Base-by-base conservation (phyloP, 2,113 vertebrate genomes). In the Colaptes auratus region DNA sequence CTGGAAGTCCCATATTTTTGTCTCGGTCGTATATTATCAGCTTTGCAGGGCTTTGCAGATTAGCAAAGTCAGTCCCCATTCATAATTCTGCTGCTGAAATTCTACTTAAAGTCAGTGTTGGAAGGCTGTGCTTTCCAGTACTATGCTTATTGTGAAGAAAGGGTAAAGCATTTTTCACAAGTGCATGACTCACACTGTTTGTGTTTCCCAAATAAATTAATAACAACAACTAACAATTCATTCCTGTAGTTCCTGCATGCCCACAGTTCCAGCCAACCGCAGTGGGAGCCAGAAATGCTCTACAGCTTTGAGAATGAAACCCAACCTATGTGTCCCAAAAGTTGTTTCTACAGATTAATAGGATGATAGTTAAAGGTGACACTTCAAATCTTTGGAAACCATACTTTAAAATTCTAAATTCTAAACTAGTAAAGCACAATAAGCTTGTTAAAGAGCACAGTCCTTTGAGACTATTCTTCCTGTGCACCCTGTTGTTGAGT, bases 131-230 rank as follows among this genome's bases (percentile, higher is more conserved):
- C 56, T 94, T 92, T 80, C 78, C 87, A 93, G 82, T 56, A 86
- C 42, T 10, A 28, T n/a, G 58, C 75, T 88, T 81, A 63, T 44
- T 67, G 82, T 52, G 85, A 85, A 92, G 71, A 82, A 87, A 73
- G 65, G 56, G 20, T 8, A 56, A 13, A 35, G 82, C 79, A 88
- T 91, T 93, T 93, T 92, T 92, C 87, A 60, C 82, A 88, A 95
- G 89, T 86, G 86, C 94, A 82, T 94, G 92, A 95, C 72, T 93
- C 92, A 96, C 35, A 72, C 53, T 69, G 92, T 93, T 95, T 90
- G 61, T 95, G 93, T 95, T 96, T 96, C 96, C 96, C 95, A 93
- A 92, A 96, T 77, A 94, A 96, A 96, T 96, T 95, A 96, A 96
- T 52, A 94, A 86, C 82, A 94, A 96, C 90, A 90, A 95, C 86